These are phyloP conservation scores for Hyla sarda DNA, from an alignment of 2,113 vertebrate genomes.

Conservation along the genomic window DNA sequence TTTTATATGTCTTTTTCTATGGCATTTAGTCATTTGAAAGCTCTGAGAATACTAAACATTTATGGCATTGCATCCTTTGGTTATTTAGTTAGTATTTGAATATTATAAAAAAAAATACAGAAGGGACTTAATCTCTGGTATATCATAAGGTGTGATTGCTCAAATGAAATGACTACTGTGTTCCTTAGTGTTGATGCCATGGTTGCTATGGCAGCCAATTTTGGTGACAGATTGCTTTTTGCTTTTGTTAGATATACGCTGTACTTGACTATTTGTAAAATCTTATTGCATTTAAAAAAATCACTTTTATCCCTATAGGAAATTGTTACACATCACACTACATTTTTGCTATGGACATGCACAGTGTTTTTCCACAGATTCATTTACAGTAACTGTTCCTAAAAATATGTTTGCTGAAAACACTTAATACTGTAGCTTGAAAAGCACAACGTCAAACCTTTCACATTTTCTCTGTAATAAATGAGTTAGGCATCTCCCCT, in stretches of 20 bases:
- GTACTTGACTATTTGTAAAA: neutral
- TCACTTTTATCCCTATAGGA: neutral
- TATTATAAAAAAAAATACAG: neutral
- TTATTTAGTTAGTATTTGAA: neutral
- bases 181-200: neutral
- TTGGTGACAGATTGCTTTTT: neutral
- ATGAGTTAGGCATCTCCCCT: neutral
- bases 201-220: neutral
- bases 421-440: neutral
- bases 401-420: neutral
- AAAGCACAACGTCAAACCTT: neutral
- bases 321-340: neutral
- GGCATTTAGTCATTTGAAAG: neutral
- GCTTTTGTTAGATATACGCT: neutral
- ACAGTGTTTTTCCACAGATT: neutral
- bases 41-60: neutral
- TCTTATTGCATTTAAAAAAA: neutral
- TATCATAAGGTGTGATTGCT: neutral
- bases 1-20: too few species aligned
- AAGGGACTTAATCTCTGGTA: neutral
- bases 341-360: neutral
- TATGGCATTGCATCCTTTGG: neutral
- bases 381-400: neutral
- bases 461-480: neutral
- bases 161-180: neutral